A percentile compares a stretch with the other conserved stretches of the same genome.
Evolutionary conservation across 2,113 vertebrate genomes (phyloP).

Genomic region (Phalacrocorax pelagicus): DNA sequence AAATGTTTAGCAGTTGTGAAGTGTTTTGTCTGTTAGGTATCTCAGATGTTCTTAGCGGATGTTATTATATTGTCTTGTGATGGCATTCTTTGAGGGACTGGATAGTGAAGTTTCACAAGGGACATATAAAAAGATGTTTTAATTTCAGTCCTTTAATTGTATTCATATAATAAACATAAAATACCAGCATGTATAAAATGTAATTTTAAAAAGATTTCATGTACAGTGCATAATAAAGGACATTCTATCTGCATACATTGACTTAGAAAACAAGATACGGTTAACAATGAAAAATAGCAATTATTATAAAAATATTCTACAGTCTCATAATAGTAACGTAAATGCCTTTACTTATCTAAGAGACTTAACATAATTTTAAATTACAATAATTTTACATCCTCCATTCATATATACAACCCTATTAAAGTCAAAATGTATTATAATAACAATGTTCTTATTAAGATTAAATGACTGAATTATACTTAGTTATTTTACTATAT

Average conservation of each 20-base stretch:
- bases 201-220: conserved; percentile 60
- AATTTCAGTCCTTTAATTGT: conserved; percentile 57
- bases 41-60: conserved; percentile 21
- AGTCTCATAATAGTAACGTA: conserved; percentile 66
- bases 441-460: conserved; percentile 69
- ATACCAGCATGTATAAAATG: conserved; percentile 55
- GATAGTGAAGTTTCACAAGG: conserved; percentile 32
- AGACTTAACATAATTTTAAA: conserved; percentile 73
- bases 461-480: conserved; percentile 74
- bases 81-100: background rate
- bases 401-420: conserved; percentile 63
- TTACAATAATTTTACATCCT: conserved; percentile 69
- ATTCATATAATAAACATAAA: conserved; percentile 61
- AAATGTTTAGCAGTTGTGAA: conserved; percentile 59
- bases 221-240: conserved; percentile 48
- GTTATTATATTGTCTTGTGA: background rate
- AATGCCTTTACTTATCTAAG: conserved; percentile 71
- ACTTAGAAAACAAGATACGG: conserved; percentile 73
- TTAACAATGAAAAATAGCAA: conserved; percentile 76
- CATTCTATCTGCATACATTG: conserved; percentile 54
- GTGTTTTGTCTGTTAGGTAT: conserved; percentile 25
- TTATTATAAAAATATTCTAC: conserved; percentile 76
- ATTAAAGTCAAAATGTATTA: conserved; percentile 72
- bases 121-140: conserved; percentile 30
- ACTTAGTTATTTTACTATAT: conserved; percentile 49